Base-by-base conservation (phyloP, 1,140 invertebrate genomes). In the Whitmania pigra region DNA sequence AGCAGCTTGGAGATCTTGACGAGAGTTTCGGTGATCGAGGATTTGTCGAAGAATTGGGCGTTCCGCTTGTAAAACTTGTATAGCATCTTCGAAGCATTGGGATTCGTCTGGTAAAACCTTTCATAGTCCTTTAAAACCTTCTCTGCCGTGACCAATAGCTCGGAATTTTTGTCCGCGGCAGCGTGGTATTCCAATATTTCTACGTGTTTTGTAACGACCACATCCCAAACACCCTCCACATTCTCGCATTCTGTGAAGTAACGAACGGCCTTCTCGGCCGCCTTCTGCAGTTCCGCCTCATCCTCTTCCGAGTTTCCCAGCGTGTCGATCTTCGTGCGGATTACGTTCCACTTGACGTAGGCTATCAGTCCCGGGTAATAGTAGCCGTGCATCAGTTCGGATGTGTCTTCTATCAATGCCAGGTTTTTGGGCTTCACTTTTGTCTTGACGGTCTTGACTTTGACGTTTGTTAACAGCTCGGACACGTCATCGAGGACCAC, bases 101-200 rank as follows among this genome's bases (percentile, higher is more conserved):
- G 57, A 63, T 63, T 63, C 22, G 22, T 63, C 22, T 22, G 57
- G 22, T 63, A 31, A 25, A 7, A 25, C 11, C 22, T 15, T 63
- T 22, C 22, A n/a, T 63, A 63, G 29, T 63, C 29, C 29, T 18
- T 63, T 7, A 63, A 31, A 31, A 63, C 18, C 29, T 22, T 63
- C 29, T 63, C 57, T 1, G 57, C 57, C 22, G 57, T 31, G 2
- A 18, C 0, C 11, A 63, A 25, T 22, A 25, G 29, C 11, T 63
- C 57, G 11, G 22, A 25, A 31, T 63, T 31, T 13, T 63, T 63
- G 7, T 25, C 22, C 11, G 2, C 9, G 11, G 29, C 18, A n/a
- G 57, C 57, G 9, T 63, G 57, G 29, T 63, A 18, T 17, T 63
- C 57, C 29, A 63, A 15, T 63, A 63, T 63, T 63, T 63, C 57